Evolutionary conservation across 2,113 vertebrate species (phyloP), one percentile per base, ranked within the genome.

Genomic region (Rousettus leschenaultii): DNA sequence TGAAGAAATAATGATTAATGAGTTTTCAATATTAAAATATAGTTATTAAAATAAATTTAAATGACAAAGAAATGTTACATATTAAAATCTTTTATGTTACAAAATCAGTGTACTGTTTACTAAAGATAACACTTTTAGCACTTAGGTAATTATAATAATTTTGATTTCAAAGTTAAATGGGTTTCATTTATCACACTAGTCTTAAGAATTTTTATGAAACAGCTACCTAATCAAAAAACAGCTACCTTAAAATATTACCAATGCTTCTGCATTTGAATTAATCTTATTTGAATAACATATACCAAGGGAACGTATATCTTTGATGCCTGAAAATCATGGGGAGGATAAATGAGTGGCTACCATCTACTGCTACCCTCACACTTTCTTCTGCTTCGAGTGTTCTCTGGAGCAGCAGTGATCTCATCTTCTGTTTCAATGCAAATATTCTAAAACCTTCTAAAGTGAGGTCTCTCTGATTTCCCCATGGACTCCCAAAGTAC

Each of bases 1-100:
- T 98, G 98, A 98, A 97, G 96, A 98, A 98, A 98, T 97, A 98
- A 98, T 98, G 74, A 66, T 88, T 0, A 87, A 35, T 30, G 89
- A 89, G 75, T 24, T 71, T 22, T 74, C 38, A 84, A 3, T 59
- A 71, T 80, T 24, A 16, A 88, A 84, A 79, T 48, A 84, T 40
- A 16, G 55, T 18, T 24, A 91, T 33, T 53, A 93, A 80, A 96
- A 70, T 38, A 6, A 28, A 53, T 75, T 77, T 33, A 40, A 92
- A 71, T 92, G 85, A 18, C 55, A 59, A 19, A 94, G 35, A 97
- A 83, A 24, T 65, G 7, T 38, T 78, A 93, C 40, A 48, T 71
- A 83, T 18, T 35, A 89, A 38, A 93, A 73, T 13, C 5, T 40
- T 74, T 89, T 71, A 45, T 57, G 28, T 73, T 95, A 78, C 30